Conservation (phyloP, 1,140 invertebrate genomes). For the Fopius arisanus region DNA sequence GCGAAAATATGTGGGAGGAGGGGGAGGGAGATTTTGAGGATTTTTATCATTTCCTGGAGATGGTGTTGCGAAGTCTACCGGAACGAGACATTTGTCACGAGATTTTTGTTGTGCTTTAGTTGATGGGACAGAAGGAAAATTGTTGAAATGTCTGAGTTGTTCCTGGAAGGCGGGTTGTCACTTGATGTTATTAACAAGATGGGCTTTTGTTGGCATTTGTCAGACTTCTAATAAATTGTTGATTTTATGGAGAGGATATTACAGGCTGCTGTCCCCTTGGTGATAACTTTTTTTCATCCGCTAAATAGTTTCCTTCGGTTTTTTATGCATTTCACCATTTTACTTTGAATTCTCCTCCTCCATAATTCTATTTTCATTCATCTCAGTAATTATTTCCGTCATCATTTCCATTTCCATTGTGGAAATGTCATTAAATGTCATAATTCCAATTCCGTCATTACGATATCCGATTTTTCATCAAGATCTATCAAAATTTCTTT, state of each 20-base stretch:
- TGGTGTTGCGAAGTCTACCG: not conserved
- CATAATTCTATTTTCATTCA: no score
- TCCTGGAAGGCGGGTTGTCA: not conserved
- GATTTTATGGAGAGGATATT: not conserved
- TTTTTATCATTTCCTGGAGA: not conserved
- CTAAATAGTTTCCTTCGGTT: not conserved
- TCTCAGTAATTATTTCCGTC: no score
- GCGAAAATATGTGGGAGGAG: not conserved
- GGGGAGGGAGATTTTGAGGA: not conserved
- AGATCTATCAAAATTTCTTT: no score
- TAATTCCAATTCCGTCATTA: no score
- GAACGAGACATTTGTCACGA: conserved; percentile 1
- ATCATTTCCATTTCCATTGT: no score
- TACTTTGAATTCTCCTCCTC: no score
- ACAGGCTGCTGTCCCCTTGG: not conserved
- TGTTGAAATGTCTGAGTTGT: not conserved
- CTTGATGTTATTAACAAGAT: not conserved
- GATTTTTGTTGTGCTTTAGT: not conserved
- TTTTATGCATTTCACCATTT: not conserved
- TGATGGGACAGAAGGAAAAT: not conserved
- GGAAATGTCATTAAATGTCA: no score
- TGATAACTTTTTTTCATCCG: not conserved
- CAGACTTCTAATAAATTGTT: not conserved
- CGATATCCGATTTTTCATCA: no score
- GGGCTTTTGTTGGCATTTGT: conserved; percentile 6